phyloP scores from a whole-genome alignment of 2,888 invertebrate genomes.

The Ennomos quercinarius region DNA sequence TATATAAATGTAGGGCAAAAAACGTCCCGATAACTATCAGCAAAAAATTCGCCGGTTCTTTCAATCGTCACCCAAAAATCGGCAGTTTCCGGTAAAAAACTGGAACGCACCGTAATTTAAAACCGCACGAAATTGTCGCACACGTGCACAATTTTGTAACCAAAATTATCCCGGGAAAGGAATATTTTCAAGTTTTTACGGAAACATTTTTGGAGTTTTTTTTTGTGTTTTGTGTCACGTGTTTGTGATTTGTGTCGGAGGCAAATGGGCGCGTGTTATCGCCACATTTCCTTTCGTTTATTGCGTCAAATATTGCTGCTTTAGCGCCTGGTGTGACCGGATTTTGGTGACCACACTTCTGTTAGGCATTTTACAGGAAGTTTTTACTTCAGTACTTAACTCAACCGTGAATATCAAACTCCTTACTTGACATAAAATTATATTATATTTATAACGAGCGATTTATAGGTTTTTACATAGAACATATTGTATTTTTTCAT shows the following conservation, averaged over 20 bases:
- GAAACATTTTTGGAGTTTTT: constrained; percentile 42
- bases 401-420: too few relatives aligned
- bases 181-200: constrained; percentile 36
- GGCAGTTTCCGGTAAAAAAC: constrained; percentile 78
- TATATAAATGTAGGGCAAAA: constrained; percentile 23
- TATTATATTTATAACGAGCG: too few relatives aligned
- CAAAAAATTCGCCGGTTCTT: constrained; percentile 58
- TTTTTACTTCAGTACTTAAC: too few relatives aligned
- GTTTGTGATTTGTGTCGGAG: constrained; percentile 74
- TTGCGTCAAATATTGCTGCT: constrained; percentile 67
- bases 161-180: constrained; percentile 45
- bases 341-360: constrained; percentile 38
- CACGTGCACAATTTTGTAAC: constrained; percentile 73
- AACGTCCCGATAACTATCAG: constrained; percentile 48
- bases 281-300: constrained; percentile 68
- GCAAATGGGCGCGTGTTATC: constrained; percentile 72
- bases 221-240: constrained; percentile 61
- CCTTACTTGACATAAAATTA: too few relatives aligned
- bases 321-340: constrained; percentile 47
- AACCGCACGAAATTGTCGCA: constrained; percentile 76
- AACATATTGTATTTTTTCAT: too few relatives aligned
- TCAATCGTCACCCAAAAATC: constrained; percentile 71
- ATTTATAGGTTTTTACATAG: too few relatives aligned
- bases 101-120: constrained; percentile 74
- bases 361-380: neutral